Evolutionary conservation across 1,140 invertebrate species (phyloP).

Genomic region (Drosophila albomicans): DNA sequence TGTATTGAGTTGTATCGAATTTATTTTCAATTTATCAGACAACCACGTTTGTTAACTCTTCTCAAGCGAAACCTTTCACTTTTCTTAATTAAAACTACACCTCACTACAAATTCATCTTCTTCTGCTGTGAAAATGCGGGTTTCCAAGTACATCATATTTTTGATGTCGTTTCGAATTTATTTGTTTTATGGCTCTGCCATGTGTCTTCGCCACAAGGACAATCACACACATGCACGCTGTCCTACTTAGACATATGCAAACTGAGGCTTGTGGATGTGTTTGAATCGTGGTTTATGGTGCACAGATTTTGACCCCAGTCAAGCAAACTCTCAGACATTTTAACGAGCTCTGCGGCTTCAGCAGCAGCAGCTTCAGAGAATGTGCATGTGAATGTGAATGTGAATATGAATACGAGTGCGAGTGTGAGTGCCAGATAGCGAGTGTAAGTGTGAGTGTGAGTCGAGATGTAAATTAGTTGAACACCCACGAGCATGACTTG

Average conservation of each 20-base stretch:
- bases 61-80: not conserved
- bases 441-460: conserved; percentile 22
- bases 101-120: not conserved
- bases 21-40: conserved; percentile 29
- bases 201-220: conserved; percentile 5
- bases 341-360: conserved; percentile 38
- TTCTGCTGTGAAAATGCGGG: not conserved
- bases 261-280: conserved; percentile 22
- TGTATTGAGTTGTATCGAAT: conserved; percentile 31
- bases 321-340: conserved; percentile 12
- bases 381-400: conserved; percentile 5
- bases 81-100: conserved; percentile 18
- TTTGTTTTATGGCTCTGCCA: conserved; percentile 16
- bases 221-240: conserved; percentile 10
- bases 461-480: conserved; percentile 68
- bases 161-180: conserved; percentile 6
- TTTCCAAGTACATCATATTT: not conserved
- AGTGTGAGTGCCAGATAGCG: not conserved
- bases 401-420: not conserved
- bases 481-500: conserved; percentile 52
- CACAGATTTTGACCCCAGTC: conserved; percentile 31
- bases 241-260: conserved; percentile 22
- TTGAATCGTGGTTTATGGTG: conserved; percentile 38
- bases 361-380: conserved; percentile 8
- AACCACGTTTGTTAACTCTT: not conserved